A percentile compares a stretch with the other conserved stretches of the same genome.
Evolutionary conservation across 2,888 invertebrate genomes (phyloP).

Genomic region (Cenopis cana): DNA sequence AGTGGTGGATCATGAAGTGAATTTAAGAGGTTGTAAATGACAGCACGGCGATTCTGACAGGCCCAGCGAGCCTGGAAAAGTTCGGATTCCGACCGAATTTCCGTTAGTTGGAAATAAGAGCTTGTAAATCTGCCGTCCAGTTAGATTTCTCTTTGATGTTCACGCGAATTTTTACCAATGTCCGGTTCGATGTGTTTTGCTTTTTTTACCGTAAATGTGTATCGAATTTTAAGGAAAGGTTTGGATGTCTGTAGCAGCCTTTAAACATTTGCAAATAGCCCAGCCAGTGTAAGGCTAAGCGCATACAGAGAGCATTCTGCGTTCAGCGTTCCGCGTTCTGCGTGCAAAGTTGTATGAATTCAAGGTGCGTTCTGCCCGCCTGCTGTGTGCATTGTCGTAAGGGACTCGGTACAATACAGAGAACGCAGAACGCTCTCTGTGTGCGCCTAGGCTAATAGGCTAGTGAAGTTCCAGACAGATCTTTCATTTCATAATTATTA

Average conservation of each 20-base stretch:
- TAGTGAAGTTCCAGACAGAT: too few species aligned
- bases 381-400: too few species aligned
- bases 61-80: conserved; percentile 24
- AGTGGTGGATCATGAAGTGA: neutral
- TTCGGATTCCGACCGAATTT: conserved; percentile 14
- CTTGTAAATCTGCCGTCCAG: conserved; percentile 9
- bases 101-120: conserved; percentile 21
- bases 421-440: too few species aligned
- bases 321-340: too few species aligned
- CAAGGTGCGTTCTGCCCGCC: too few species aligned
- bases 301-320: too few species aligned
- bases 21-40: neutral
- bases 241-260: too few species aligned
- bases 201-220: neutral
- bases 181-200: neutral
- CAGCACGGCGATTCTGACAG: conserved; percentile 8
- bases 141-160: conserved; percentile 23
- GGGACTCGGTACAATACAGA: too few species aligned
- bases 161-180: neutral
- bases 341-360: too few species aligned
- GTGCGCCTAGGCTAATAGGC: too few species aligned
- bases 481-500: too few species aligned
- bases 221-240: neutral
- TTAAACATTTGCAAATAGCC: neutral
- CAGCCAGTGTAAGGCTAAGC: neutral